Percentiles rank a stretch among this genome's conserved stretches.
These are phyloP conservation scores for Phallusia fumigata DNA, from an alignment of 23 tunicate species.

Conservation along the genomic window DNA sequence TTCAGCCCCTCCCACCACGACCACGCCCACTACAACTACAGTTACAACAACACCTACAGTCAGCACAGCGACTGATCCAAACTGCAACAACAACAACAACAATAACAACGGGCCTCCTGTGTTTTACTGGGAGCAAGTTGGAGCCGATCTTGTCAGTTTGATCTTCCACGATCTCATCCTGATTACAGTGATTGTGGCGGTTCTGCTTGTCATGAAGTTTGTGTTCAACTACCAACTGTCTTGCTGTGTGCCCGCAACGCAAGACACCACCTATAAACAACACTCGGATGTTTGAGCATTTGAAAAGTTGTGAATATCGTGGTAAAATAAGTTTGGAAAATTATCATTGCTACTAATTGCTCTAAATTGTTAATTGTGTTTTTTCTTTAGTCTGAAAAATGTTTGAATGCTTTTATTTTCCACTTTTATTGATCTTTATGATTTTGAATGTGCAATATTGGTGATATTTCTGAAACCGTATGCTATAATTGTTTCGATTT, in stretches of 20 bases:
- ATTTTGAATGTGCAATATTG: too few relatives aligned
- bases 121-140: slow-evolving; percentile 63
- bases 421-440: too few relatives aligned
- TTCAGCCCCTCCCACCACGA: not conserved
- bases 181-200: slow-evolving; percentile 26
- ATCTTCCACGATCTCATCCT: slow-evolving; percentile 70
- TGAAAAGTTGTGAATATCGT: too few relatives aligned
- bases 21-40: slow-evolving; percentile 1
- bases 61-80: not conserved
- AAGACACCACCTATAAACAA: not conserved
- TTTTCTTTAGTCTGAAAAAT: too few relatives aligned
- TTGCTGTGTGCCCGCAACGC: not conserved
- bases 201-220: not conserved
- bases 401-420: too few relatives aligned
- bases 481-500: too few relatives aligned
- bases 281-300: not conserved
- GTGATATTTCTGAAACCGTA: too few relatives aligned
- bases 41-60: not conserved
- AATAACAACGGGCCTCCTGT: not conserved
- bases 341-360: too few relatives aligned
- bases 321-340: too few relatives aligned
- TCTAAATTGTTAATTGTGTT: too few relatives aligned
- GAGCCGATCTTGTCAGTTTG: slow-evolving; percentile 32
- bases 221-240: not conserved
- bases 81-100: not conserved